phyloP scores from a whole-genome alignment of 1,140 invertebrate species.

The Odontomachus brunneus region DNA sequence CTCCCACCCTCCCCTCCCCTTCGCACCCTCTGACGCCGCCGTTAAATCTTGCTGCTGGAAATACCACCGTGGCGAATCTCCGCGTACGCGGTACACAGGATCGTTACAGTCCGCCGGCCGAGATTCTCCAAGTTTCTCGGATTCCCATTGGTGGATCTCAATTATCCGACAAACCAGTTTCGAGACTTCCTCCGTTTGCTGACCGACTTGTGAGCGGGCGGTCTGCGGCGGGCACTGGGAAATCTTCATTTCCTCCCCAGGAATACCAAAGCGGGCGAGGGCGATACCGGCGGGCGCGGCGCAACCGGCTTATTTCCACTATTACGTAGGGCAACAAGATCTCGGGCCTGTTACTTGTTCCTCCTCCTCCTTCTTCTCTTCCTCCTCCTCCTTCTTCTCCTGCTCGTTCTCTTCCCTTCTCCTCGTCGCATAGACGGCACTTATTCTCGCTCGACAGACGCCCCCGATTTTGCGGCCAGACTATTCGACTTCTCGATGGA shows the following conservation, averaged over 20 bases:
- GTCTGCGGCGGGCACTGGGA: conserved; percentile 28
- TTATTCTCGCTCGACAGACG: conserved; percentile 1
- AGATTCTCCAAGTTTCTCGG: conserved; percentile 69
- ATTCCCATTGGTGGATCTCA: conserved; percentile 67
- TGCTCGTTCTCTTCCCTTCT: too few relatives aligned
- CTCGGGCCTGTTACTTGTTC: too few relatives aligned
- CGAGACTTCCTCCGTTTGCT: conserved; percentile 59
- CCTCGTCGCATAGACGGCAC: too few relatives aligned
- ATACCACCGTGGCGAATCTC: conserved; percentile 63
- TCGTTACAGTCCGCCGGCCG: conserved; percentile 40
- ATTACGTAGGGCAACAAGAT: too few relatives aligned
- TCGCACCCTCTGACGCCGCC: not conserved
- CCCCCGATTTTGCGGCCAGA: not conserved
- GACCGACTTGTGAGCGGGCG: conserved; percentile 49
- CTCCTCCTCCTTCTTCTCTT: too few relatives aligned
- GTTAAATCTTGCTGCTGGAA: conserved; percentile 60
- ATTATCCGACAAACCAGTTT: conserved; percentile 59
- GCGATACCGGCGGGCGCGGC: too few relatives aligned
- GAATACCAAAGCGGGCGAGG: conserved; percentile 32
- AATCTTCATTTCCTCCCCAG: conserved; percentile 62
- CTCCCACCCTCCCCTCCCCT: not conserved
- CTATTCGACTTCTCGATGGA: conserved; percentile 19
- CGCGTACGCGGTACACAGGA: conserved; percentile 22
- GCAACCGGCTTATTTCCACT: too few relatives aligned
- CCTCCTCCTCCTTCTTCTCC: too few relatives aligned